phyloP scores from a whole-genome alignment of 2,113 vertebrate genomes.

The Odontesthes bonariensis region DNA sequence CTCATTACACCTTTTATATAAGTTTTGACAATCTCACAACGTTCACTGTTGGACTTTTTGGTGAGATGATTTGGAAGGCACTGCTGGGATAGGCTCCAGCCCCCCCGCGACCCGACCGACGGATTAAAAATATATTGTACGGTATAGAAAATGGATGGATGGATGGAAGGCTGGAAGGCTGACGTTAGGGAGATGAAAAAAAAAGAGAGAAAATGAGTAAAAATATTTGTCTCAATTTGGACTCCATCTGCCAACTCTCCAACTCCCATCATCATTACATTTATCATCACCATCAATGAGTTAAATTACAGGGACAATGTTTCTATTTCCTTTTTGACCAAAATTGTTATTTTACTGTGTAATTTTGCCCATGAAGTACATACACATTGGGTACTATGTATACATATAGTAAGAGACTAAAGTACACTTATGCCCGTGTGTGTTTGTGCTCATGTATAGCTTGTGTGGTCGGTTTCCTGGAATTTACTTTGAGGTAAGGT shows the following conservation, averaged over 20 bases:
- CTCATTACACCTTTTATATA: constrained; percentile 4
- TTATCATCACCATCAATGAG: constrained; percentile 62
- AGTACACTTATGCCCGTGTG: constrained; percentile 34
- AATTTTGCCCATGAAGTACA: constrained; percentile 67
- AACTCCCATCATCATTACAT: constrained; percentile 46
- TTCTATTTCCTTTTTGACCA: constrained; percentile 67
- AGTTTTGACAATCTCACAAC: not conserved
- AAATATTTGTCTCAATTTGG: not conserved
- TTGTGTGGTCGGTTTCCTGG: constrained; percentile 47
- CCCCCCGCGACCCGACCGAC: too few species aligned
- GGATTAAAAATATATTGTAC: too few species aligned
- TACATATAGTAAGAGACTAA: constrained; percentile 24
- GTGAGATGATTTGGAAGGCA: constrained; percentile 20
- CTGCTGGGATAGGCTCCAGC: too few species aligned
- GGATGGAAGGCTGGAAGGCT: too few species aligned
- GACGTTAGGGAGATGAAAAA: constrained; percentile 7
- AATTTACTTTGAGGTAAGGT: constrained; percentile 59
- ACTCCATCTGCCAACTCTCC: constrained; percentile 30
- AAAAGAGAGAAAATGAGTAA: constrained; percentile 17
- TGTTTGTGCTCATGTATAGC: constrained; percentile 39
- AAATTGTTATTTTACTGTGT: constrained; percentile 67
- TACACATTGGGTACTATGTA: constrained; percentile 31
- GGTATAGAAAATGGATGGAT: too few species aligned
- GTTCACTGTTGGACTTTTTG: constrained; percentile 6
- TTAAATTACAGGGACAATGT: constrained; percentile 74